Conservation (phyloP, 1,140 invertebrate genomes). For the Drosophila kurseongensis region DNA sequence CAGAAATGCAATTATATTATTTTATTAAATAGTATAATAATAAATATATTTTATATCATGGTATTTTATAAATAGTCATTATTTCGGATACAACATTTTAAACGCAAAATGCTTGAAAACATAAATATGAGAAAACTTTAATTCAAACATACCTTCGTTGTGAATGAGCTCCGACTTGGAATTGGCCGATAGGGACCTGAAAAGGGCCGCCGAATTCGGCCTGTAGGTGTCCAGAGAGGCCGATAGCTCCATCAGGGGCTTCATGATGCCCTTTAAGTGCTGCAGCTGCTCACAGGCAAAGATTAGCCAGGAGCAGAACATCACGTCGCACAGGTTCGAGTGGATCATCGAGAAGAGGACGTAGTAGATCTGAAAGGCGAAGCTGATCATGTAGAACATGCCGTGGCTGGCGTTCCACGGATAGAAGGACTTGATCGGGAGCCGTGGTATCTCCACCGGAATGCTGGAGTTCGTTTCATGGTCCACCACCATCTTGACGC, state of each 20-base stretch:
- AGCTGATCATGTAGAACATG: constrained; percentile 87
- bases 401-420: constrained; percentile 90
- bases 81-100: no score
- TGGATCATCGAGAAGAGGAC: constrained; percentile 89
- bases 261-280: constrained; percentile 93
- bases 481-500: constrained; percentile 88
- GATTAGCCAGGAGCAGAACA: constrained; percentile 93
- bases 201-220: constrained; percentile 91
- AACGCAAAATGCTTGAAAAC: not conserved
- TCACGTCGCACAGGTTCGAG: constrained; percentile 89
- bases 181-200: constrained; percentile 87
- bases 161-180: constrained; percentile 85
- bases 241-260: constrained; percentile 92
- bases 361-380: constrained; percentile 91
- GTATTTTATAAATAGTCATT: no score
- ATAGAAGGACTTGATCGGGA: constrained; percentile 91
- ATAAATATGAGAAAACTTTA: not conserved
- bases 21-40: no score
- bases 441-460: constrained; percentile 88
- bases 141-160: constrained; percentile 84
- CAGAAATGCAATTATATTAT: no score
- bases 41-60: no score
- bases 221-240: constrained; percentile 91
- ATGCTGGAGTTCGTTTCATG: constrained; percentile 90
- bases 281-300: constrained; percentile 93